Evolutionary conservation across 1,140 invertebrate genomes (phyloP), one percentile per base, ranked within the genome.

Genomic region (Cyphomyrmex costatus): DNA sequence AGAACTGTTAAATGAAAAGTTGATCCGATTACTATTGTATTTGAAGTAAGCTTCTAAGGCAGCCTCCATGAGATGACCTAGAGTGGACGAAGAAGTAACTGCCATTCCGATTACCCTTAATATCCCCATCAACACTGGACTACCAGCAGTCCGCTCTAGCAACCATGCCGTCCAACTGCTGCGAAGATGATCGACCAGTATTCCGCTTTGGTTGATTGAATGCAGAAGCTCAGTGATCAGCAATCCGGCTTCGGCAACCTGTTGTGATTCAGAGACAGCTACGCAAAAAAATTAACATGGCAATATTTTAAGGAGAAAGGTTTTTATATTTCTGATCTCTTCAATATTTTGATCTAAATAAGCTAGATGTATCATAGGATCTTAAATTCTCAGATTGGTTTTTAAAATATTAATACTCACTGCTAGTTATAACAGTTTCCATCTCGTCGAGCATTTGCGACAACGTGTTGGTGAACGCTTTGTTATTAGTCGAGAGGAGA

Each of bases 371-470:
- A 42, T 42, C 36, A 65, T 70, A 49, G 12, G 3, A 73, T 42
- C 2, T 56, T 24, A 21, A n/a, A 56, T 7, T 8, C 21, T 53
- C 14, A 24, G 0, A 80, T 70, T 16, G 7, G 2, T 51, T 46
- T 27, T 73, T 49, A 3, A 36, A 33, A 60, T 27, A 0, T n/a
- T 21, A 5, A 56, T 76, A 94, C 94, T 95, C 91, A 96, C 96
- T 96, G 87, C 94, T 95, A 6, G 92, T 92, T 76, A 96, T 95
- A 12, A 96, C 95, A 5, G 93, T 93, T 92, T 97, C 96, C 90
- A 96, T 96, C 88, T 97, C 96, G 65, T 96, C 96, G 16, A 97
- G 90, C 91, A 97, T 95, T 76, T 95, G 95, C 4, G 95, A 93
- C 42, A 97, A 92, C 7, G 96, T 94, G 60, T 90, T 94, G 51